Conservation (phyloP, 2,888 invertebrate species). For the Meghimatium bilineatum region DNA sequence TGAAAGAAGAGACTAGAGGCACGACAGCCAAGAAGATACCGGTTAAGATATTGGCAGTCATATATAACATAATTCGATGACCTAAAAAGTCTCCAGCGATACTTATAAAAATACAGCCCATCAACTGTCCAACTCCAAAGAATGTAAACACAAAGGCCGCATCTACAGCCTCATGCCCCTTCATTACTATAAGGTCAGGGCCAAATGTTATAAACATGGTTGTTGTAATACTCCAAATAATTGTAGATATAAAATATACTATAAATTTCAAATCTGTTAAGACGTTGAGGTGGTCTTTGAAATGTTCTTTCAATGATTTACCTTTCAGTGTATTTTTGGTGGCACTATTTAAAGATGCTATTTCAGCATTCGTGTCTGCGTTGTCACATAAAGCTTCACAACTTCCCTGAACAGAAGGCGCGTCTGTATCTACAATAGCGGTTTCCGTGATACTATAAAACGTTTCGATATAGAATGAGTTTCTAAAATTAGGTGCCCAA, state of each 20-base stretch:
- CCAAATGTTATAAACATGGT: conserved; percentile 60
- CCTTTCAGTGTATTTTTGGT: background rate
- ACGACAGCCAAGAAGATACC: conserved; percentile 57
- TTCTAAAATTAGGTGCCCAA: background rate
- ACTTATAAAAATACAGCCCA: conserved; percentile 65
- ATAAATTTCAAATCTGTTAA: conserved; percentile 58
- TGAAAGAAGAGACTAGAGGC: conserved; percentile 47
- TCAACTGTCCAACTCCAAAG: conserved; percentile 60
- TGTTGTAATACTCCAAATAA: conserved; percentile 65
- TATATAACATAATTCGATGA: conserved; percentile 60
- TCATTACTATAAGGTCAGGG: conserved; percentile 59
- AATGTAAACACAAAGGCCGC: conserved; percentile 60
- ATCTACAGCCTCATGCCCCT: conserved; percentile 57
- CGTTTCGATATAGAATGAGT: background rate
- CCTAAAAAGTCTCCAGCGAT: conserved; percentile 61
- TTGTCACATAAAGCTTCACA: background rate
- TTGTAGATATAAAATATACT: conserved; percentile 65
- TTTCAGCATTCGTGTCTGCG: background rate
- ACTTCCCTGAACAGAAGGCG: background rate
- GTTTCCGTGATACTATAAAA: background rate
- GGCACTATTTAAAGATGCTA: background rate
- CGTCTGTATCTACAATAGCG: conserved; percentile 3
- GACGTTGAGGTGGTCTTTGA: conserved; percentile 46
- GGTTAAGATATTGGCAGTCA: conserved; percentile 57
- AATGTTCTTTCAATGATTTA: background rate